Evolutionary conservation across 2,113 vertebrate genomes (phyloP), one percentile per base, ranked within the genome.

Genomic region (Hymenochirus boettgeri): DNA sequence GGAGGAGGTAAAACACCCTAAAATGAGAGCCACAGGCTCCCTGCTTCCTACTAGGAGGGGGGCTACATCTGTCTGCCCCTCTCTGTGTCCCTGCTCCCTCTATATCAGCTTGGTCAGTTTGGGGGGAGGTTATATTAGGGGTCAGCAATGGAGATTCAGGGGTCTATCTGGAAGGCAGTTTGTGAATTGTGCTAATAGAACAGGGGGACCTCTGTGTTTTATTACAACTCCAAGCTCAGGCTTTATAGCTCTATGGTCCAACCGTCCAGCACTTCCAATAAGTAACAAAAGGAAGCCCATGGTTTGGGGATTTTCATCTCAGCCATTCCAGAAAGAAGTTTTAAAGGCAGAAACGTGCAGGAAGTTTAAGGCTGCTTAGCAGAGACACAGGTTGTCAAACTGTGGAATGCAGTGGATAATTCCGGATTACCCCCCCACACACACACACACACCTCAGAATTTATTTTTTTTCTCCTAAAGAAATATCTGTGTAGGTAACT

Each of bases 141-240:
- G 23, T 51, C 52, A 67, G 47, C 24, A 31, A 15, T 53, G 15
- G 29, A 47, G n/a, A 62, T 62, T 37, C 29, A 42, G 21, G 11
- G 47, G 21, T 53, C 60, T n/a, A n/a, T 39, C 47, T 53, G n/a
- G 22, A 48, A 53, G 35, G 23, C 65, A 52, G 46, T 59, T 51
- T 26, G 76, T 74, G 73, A 72, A 77, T 75, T 80, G 79, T 79
- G 77, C 78, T 79, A 80, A 78, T 78, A 59, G 74, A 78, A 79
- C 72, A 78, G 74, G 61, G 82, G 76, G 84, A 86, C 78, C 83
- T 82, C 83, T 86, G 84, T 86, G 82, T 85, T 89, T 89, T 89
- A 89, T 85, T 79, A 85, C 77, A 70, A 82, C 77, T 84, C 78
- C 78, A 88, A 88, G 83, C 83, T 87, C 84, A 83, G 83, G 73